Percentiles rank a stretch among this genome's conserved stretches.
These are phyloP conservation scores for Xiphophorus hellerii DNA, from an alignment of 2,113 vertebrate genomes.

Conservation along the genomic window DNA sequence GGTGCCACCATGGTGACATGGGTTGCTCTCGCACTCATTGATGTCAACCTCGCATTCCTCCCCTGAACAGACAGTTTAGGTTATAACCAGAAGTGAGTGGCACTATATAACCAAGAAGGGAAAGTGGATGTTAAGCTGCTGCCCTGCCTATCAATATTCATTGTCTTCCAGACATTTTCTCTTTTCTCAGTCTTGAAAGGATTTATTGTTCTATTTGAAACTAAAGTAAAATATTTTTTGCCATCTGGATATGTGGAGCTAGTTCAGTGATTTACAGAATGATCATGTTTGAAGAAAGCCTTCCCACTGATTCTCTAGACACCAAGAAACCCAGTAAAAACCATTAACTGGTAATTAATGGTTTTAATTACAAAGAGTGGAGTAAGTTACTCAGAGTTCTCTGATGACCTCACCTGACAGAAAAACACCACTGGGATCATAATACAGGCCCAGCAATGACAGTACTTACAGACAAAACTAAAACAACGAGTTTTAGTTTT, in stretches of 20 bases:
- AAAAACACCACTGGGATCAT: background rate
- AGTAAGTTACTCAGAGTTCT: background rate
- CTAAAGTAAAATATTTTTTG: background rate
- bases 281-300: no score
- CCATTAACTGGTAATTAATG: no score
- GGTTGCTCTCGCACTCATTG: conserved; percentile 94
- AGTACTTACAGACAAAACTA: no score
- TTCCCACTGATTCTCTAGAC: background rate
- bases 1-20: conserved; percentile 92
- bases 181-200: background rate
- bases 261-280: no score
- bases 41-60: conserved; percentile 92
- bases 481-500: no score
- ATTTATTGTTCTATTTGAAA: background rate
- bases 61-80: conserved; percentile 75
- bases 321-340: background rate
- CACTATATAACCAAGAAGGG: background rate
- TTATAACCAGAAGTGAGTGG: conserved; percentile 2
- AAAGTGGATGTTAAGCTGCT: background rate
- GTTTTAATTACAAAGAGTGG: background rate
- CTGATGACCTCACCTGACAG: background rate
- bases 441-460: background rate
- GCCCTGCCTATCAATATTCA: background rate
- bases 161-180: background rate
- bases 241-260: background rate